Base-by-base conservation (phyloP, 2,797 vertebrate genomes). In the Limnodromus scolopaceus region DNA sequence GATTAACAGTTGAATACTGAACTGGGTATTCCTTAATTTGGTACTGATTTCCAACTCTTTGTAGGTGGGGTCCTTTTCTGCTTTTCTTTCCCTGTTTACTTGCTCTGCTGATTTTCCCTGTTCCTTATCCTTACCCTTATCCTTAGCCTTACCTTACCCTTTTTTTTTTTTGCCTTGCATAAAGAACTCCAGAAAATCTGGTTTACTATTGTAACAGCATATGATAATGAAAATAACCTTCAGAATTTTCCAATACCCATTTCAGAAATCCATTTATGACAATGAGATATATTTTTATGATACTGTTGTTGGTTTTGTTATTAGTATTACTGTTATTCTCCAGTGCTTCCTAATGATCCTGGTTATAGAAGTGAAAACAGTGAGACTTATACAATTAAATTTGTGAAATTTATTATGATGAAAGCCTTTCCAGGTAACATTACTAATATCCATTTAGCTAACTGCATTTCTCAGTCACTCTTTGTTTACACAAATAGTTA, bases 271-370 rank as follows among this genome's bases (percentile, higher is more conserved):
- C 65, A 76, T 92, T 96, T 87, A 88, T 88, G 93, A 65, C 57
- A 92, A 57, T 75, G 24, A 84, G 92, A 81, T 88, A 65, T 69
- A 93, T 88, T 96, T 94, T 92, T 86, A 94, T 68, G 6, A 63
- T 86, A 64, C 27, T 46, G 43, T 68, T 76, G 70, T 38, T 23
- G 54, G 0, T 82, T 95, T 78, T 85, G n/a, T 87, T 93, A 83
- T 60, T 88, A 75, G 11, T 23, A 49, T 46, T 95, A 43, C 25
- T 92, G 53, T 78, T 93, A 92, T 95, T 94, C 92, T 94, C 79
- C 92, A 84, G 38, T 88, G 87, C 76, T 93, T 92, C 90, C 54
- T 88, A 94, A 94, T 92, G 94, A 69, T 81, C 45, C 19, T 81
- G 45, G 34, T 72, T 94, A 86, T 57, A 93, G 72, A 93, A 96